Conservation (phyloP, 2,888 invertebrate genomes). For the Cybosia mesomella region DNA sequence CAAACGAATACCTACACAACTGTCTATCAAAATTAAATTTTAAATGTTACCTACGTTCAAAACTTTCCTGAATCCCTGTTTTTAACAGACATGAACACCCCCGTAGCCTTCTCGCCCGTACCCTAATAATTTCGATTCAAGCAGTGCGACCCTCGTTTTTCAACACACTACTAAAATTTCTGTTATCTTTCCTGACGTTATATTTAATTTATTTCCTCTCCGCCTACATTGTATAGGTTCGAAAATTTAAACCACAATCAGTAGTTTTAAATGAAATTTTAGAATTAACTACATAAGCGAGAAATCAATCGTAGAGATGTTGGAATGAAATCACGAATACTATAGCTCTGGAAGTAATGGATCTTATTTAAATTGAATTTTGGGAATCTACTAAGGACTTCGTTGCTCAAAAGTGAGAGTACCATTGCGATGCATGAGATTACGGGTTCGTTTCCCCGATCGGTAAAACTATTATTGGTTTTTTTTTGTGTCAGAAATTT, state of each 20-base stretch:
- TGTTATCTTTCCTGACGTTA: constrained; percentile 17
- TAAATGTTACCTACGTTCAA: not conserved
- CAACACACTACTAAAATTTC: constrained; percentile 29
- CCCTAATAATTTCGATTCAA: constrained; percentile 26
- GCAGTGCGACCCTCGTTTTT: constrained; percentile 33
- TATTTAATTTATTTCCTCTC: constrained; percentile 12
- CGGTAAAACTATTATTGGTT: not conserved
- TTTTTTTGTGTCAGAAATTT: too few relatives aligned
- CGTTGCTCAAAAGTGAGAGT: too few relatives aligned
- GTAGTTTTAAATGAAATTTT: not conserved
- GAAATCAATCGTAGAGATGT: not conserved
- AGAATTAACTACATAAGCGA: not conserved
- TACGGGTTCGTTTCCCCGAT: too few relatives aligned
- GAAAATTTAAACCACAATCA: constrained; percentile 3
- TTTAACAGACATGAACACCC: constrained; percentile 16
- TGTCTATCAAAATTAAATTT: not conserved
- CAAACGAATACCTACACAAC: not conserved
- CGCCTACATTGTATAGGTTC: not conserved
- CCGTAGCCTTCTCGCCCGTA: constrained; percentile 8
- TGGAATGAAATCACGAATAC: not conserved
- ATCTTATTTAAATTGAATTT: not conserved
- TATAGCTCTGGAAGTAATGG: not conserved
- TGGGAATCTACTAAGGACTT: too few relatives aligned
- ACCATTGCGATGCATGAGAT: too few relatives aligned
- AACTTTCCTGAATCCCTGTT: constrained; percentile 11